Base-by-base conservation (phyloP, 2,113 vertebrate genomes). In the Benitochromis conjunctus region DNA sequence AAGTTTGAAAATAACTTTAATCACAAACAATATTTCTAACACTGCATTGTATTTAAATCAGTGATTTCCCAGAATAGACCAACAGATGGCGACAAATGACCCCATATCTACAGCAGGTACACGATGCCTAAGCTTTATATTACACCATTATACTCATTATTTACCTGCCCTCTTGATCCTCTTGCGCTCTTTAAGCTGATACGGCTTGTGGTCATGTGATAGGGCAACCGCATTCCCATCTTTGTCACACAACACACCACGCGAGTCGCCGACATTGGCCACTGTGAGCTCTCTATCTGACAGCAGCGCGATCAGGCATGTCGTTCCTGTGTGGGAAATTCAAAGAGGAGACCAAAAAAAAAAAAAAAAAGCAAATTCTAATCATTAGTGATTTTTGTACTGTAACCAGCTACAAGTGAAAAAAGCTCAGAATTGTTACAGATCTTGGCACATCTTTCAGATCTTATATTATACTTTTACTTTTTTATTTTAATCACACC, bases 181-280 rank as follows among this genome's bases (percentile, higher is more conserved):
- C 95, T 99, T 99, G 91, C 99, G 97, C 89, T 99, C 99, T 92
- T 99, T 99, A 74, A 99, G 96, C 82, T 99, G 98, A 92, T 99
- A 99, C 31, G 99, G 99, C 85, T 99, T 99, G 96, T 99, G 99
- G 83, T 99, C 99, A 62, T 99, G 98, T 24, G 98, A 99, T 86
- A 99, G 92, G 12, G 98, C 97, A 56, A 99, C 96, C 11, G 98
- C 98, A 0, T 99, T 99, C 13, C 99, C 99, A 0, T 99, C 98
- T 94, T 99, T 99, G 97, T 99, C 99, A 10, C 99, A 99, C 56
- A 99, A 86, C 18, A 99, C 98, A 0, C 98, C 99, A 1, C 99
- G 96, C 0, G 98, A 99, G 88, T 99, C 99, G 1, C 99, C 99
- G 1, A 99, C 99, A 0, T 99, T 99, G 82, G 98, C 99, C 94